A percentile compares a stretch with the other conserved stretches of the same genome.
Evolutionary conservation across 1,140 invertebrate species (phyloP).

Genomic region (Trypoxylus dichotomus): DNA sequence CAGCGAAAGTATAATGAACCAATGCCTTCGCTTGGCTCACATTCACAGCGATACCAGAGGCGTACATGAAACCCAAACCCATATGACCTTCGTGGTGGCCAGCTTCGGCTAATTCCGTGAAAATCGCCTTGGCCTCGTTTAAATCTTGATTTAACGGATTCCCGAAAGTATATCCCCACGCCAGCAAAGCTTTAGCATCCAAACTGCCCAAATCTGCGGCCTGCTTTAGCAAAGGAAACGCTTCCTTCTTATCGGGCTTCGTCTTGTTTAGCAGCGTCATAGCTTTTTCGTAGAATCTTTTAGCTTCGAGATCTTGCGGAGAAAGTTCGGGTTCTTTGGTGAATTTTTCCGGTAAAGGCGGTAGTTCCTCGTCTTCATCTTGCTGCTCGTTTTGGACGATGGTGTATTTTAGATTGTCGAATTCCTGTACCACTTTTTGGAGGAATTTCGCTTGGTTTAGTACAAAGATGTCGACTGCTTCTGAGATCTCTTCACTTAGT

Average conservation of each 20-base stretch:
- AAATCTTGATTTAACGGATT: constrained; percentile 74
- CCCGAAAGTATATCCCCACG: constrained; percentile 86
- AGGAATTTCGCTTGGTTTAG: constrained; percentile 48
- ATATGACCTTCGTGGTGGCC: constrained; percentile 89
- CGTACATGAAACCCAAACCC: constrained; percentile 78
- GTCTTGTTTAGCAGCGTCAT: constrained; percentile 67
- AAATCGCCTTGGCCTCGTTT: constrained; percentile 72
- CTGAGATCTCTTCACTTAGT: constrained; percentile 32
- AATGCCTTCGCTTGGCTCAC: constrained; percentile 87
- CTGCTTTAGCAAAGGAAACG: constrained; percentile 68
- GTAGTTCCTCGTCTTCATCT: constrained; percentile 53
- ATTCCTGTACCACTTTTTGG: constrained; percentile 48
- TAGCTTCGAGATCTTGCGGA: constrained; percentile 64
- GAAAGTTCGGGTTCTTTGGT: constrained; percentile 57
- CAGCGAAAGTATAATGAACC: constrained; percentile 88
- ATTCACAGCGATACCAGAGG: constrained; percentile 81
- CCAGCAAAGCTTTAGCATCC: constrained; percentile 79
- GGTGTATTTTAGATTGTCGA: constrained; percentile 41
- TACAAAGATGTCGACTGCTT: constrained; percentile 32
- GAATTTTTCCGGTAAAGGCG: constrained; percentile 52
- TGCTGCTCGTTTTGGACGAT: constrained; percentile 36
- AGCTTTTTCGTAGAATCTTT: constrained; percentile 68
- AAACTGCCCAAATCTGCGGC: constrained; percentile 79
- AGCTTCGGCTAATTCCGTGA: constrained; percentile 72
- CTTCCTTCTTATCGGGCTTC: constrained; percentile 64